Evolutionary conservation across 37 sponge, comb jelly and placozoan species (phyloP).

Genomic region (Theonella swinhoei): DNA sequence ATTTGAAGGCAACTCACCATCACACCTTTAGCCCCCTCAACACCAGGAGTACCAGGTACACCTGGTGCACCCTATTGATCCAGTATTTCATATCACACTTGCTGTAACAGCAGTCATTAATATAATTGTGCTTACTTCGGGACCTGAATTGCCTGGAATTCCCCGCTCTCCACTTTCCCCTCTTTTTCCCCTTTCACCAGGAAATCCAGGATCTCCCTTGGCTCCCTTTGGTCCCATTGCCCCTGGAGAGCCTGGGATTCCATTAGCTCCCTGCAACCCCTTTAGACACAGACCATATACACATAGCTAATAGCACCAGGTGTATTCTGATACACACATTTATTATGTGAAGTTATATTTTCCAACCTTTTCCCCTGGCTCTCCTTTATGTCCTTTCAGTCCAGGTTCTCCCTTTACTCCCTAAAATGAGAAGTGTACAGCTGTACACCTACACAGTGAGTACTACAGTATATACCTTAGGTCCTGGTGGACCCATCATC

Average conservation of each 20-base stretch:
- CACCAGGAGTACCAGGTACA: not conserved
- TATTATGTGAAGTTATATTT: not conserved
- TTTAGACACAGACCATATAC: not conserved
- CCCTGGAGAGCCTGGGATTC: not conserved
- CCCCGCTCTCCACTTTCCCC: constrained; percentile 9
- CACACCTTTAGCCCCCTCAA: not conserved
- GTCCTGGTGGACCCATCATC: constrained; percentile 15
- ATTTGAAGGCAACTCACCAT: not conserved
- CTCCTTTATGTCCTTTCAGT: constrained; percentile 27
- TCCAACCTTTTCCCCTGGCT: constrained; percentile 7
- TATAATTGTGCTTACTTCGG: constrained; percentile 9
- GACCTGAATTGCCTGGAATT: constrained; percentile 4
- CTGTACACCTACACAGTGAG: no score
- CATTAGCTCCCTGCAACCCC: constrained; percentile 20
- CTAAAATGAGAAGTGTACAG: constrained; percentile 10
- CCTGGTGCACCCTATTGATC: not conserved
- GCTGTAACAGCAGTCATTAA: no score
- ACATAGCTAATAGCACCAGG: no score
- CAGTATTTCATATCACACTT: not conserved
- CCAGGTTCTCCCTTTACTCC: constrained; percentile 1
- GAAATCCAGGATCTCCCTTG: constrained; percentile 36
- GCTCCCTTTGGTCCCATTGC: constrained; percentile 6
- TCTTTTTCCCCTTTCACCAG: constrained; percentile 1
- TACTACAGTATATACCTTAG: constrained; percentile 26
- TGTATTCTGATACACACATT: no score